Evolutionary conservation across 2,113 vertebrate genomes (phyloP), one percentile per base, ranked within the genome.

Genomic region (Xyrauchen texanus): DNA sequence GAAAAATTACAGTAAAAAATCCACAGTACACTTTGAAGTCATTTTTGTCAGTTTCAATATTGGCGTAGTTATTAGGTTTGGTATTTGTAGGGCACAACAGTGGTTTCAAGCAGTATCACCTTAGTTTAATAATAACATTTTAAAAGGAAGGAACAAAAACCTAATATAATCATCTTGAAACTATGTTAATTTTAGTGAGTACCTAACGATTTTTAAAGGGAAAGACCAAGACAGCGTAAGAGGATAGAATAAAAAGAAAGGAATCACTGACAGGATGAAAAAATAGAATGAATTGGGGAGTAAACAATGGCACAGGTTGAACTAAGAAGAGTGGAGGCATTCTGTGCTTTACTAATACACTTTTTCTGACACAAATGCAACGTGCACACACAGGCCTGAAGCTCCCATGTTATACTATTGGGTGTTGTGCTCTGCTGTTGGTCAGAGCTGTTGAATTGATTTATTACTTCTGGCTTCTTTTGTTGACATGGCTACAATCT

Each of bases 381-480:
- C 63, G 6, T 4, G 6, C 67, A 51, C 58, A 71, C 77, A 21
- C 69, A 79, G 71, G 69, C 55, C 77, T 63, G 64, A 44, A 73
- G 81, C 42, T 58, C 49, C 65, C 52, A 60, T 62, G 15, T 4
- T 53, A 62, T 64, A 2, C 11, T 73, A 68, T 72, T 42, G 61
- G n/a, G 71, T 80, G 13, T 61, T 72, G 68, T 65, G 55, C 52
- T 77, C 60, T 72, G 45, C 34, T 44, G 63, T 34, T 62, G 51
- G 71, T 44, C 68, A 68, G 68, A 76, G 51, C 74, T 76, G 74
- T 44, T 66, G 74, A 76, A 76, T 76, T 76, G 74, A 76, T 76
- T 76, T 76, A 76, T 76, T 66, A 77, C 66, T 55, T 77, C 66
- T 83, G 75, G 53, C 49, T 77, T 44, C 67, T 67, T 55, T 57